phyloP scores from a whole-genome alignment of 1,140 invertebrate species.

The Aphelenchoides besseyi region DNA sequence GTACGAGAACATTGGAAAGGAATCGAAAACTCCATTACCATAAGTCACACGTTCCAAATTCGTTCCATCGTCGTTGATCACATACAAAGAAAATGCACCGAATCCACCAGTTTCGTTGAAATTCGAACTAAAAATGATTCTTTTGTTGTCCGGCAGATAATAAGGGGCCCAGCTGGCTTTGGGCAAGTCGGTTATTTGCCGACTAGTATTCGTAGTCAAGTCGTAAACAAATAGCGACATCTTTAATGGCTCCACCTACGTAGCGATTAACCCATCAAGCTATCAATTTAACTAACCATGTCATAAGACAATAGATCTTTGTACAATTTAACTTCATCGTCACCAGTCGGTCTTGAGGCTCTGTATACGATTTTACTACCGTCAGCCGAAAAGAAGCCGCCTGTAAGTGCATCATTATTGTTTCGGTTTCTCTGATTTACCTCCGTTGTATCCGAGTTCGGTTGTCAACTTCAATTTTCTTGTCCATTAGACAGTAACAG shows the following conservation, averaged over 20 bases:
- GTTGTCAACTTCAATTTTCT: constrained; percentile 28
- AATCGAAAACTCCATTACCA: constrained; percentile 40
- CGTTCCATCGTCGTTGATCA: constrained; percentile 49
- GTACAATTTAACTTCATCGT: constrained; percentile 39
- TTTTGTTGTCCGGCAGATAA: constrained; percentile 49
- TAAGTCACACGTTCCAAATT: constrained; percentile 40
- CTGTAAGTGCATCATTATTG: too few species aligned
- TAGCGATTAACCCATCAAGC: too few species aligned
- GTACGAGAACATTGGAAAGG: constrained; percentile 46
- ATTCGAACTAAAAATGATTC: constrained; percentile 46
- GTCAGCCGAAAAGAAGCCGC: constrained; percentile 50
- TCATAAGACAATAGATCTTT: constrained; percentile 36
- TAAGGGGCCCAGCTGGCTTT: constrained; percentile 52
- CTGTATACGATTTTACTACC: constrained; percentile 45
- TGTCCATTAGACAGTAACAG: not conserved
- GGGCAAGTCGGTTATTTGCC: constrained; percentile 43
- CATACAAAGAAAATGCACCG: constrained; percentile 36
- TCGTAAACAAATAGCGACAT: constrained; percentile 48
- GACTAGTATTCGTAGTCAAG: constrained; percentile 36
- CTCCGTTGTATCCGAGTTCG: constrained; percentile 47
- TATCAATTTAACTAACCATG: too few species aligned
- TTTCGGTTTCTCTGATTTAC: too few species aligned
- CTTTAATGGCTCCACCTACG: constrained; percentile 34
- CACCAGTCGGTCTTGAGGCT: constrained; percentile 45
- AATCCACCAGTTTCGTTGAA: constrained; percentile 34